Percentiles rank a stretch among this genome's conserved stretches.
phyloP scores from a whole-genome alignment of 2,113 vertebrate genomes.

The Mesitornis unicolor region DNA sequence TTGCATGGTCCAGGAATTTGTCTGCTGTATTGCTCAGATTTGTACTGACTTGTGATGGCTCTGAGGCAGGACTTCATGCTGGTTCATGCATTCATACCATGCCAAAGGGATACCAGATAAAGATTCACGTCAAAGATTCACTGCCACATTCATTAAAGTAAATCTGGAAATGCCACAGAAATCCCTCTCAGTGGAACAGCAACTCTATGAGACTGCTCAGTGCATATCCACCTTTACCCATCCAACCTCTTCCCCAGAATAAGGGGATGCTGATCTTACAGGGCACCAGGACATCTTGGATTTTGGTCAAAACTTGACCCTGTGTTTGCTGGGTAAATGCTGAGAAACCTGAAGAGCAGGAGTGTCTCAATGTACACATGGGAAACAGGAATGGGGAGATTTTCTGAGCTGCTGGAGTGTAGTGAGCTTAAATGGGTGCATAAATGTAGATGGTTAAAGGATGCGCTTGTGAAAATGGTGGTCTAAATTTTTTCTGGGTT shows the following conservation, averaged over 20 bases:
- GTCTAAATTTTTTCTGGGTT: not conserved
- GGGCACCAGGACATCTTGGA: not conserved
- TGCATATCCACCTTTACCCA: not conserved
- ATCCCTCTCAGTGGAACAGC: not conserved
- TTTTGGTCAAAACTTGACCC: not conserved
- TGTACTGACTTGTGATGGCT: not conserved
- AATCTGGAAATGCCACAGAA: not conserved
- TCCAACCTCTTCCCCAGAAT: not conserved
- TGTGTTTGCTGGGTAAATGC: not conserved
- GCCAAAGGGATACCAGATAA: not conserved
- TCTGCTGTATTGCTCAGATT: not conserved
- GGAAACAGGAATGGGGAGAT: not conserved
- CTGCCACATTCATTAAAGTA: not conserved
- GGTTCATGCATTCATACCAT: not conserved
- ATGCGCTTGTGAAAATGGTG: rapidly evolving
- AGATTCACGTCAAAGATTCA: not conserved
- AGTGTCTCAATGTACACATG: not conserved
- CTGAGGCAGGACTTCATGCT: not conserved
- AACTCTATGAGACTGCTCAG: not conserved
- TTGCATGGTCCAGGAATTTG: not conserved
- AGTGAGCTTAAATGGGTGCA: rapidly evolving
- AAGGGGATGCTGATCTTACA: not conserved
- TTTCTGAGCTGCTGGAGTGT: not conserved
- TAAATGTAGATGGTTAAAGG: not conserved
- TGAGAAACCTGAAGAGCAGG: not conserved